Evolutionary conservation across 2,797 vertebrate species (phyloP).

Genomic region (Enteromius anoplus): DNA sequence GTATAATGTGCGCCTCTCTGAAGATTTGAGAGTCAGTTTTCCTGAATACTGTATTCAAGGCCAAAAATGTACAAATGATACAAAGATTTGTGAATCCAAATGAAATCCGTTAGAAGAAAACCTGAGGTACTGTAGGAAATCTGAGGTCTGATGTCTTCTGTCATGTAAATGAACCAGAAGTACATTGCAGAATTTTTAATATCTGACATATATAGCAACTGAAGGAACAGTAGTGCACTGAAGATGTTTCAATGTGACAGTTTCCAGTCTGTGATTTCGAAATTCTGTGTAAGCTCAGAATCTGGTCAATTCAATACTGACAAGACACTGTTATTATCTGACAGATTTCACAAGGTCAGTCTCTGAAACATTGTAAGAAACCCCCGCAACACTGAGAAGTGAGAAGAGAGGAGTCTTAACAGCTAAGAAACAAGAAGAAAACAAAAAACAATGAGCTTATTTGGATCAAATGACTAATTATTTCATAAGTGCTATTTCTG

Average conservation of each 20-base stretch:
- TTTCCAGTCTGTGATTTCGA: conserved; percentile 7
- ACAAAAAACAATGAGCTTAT: background rate
- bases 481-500: background rate
- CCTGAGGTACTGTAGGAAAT: background rate
- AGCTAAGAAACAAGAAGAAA: background rate
- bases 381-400: background rate
- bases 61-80: background rate
- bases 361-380: conserved; percentile 9
- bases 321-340: conserved; percentile 26
- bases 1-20: background rate
- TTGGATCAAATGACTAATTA: background rate
- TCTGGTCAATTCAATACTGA: conserved; percentile 26
- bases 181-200: background rate
- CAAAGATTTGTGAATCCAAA: background rate
- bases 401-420: background rate
- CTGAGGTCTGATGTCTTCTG: background rate
- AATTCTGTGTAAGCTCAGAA: background rate
- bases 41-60: background rate
- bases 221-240: background rate
- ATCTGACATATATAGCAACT: background rate
- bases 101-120: background rate
- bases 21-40: background rate
- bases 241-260: background rate
- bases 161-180: background rate
- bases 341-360: conserved; percentile 24